Evolutionary conservation across 2,797 vertebrate species (phyloP), one percentile per base, ranked within the genome.

Genomic region (Salarias fasciatus): DNA sequence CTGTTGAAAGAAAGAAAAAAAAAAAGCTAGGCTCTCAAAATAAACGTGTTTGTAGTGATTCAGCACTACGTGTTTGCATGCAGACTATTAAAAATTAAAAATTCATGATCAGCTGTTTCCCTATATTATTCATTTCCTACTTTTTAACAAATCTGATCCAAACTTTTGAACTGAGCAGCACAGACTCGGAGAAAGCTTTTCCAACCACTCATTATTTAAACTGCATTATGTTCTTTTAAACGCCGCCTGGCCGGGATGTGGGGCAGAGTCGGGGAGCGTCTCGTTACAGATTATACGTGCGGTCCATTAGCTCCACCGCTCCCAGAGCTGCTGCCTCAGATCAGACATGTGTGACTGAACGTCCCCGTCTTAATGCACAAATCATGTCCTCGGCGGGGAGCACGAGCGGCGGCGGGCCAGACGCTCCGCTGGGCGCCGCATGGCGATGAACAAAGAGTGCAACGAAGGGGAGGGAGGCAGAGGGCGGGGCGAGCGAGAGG

Each of bases 321-420:
- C 42, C 46, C 61, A 9, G 1, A 71, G 59, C 71, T 49, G 75
- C 3, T 55, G 50, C 48, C 58, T 72, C 47, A 8, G 51, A 75
- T 75, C 70, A 69, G 60, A 77, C 77, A 1, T 1, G 67, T 66
- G 56, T 54, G 56, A 72, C 12, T 53, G 58, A 77, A 48, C 75
- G 43, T 49, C 57, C 5, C 56, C 6, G 6, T 43, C 70, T 62
- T 77, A 79, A 79, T 79, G 79, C 59, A 75, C 33, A 45, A 68
- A 59, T 68, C 72, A 1, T 52, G 70, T 59, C 13, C 11, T 69
- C 80, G 59, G 1, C 46, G 1, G 70, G 37, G 69, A 73, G 43
- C 2, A 0, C n/a, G 13, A 3, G 12, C 0, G 8, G 38, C 49
- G 60, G 58, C 33, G 45, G 29, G 54, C 31, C 62, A 62, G 55